Conservation (phyloP, 2,113 vertebrate species). For the Syngnathus floridae region DNA sequence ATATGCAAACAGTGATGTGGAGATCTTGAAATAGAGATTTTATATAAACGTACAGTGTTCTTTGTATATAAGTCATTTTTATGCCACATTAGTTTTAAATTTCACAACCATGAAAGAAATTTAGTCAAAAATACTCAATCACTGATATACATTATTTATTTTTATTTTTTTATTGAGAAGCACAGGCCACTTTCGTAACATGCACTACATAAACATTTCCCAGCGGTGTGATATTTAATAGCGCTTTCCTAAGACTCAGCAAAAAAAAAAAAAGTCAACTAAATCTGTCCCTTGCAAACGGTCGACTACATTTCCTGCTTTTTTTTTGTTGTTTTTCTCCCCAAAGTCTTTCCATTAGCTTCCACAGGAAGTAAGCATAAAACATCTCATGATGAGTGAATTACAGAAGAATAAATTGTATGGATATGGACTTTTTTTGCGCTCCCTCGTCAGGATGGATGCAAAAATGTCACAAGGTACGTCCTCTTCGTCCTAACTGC, state of each 20-base stretch:
- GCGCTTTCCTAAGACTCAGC: no score
- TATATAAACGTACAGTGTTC: not conserved
- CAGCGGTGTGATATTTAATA: no score
- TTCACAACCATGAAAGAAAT: not conserved
- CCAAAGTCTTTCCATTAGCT: not conserved
- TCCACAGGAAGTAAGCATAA: not conserved
- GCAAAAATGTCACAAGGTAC: not conserved
- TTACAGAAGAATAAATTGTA: constrained; percentile 2
- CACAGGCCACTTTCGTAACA: no score
- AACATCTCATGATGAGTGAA: constrained; percentile 15
- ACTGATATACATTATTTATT: not conserved
- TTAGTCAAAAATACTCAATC: not conserved
- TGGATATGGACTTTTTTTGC: not conserved
- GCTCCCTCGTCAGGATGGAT: not conserved
- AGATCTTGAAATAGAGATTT: not conserved
- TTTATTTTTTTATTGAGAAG: no score
- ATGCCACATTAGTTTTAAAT: not conserved
- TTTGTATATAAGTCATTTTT: no score
- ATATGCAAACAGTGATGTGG: constrained; percentile 37
- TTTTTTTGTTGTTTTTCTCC: not conserved
- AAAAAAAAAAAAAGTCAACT: not conserved
- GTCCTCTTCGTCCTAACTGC: not conserved
- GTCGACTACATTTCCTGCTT: not conserved
- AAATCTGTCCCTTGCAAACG: not conserved
- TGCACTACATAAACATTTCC: not conserved